A percentile compares a stretch with the other conserved stretches of the same genome.
phyloP scores from a whole-genome alignment of 1,140 invertebrate species.

The Rhopalosiphum maidis region DNA sequence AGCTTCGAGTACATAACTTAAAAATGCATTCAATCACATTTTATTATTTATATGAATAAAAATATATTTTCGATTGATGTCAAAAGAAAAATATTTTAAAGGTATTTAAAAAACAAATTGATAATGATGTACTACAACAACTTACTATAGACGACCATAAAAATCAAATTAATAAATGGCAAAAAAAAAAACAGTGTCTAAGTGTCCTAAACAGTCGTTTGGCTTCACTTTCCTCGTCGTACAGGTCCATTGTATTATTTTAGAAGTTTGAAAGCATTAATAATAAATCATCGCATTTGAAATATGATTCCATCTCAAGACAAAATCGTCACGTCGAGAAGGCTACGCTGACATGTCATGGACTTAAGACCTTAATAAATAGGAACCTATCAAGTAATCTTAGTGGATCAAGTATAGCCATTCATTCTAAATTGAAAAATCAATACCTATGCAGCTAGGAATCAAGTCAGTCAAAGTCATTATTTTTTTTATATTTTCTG shows the following conservation, averaged over 20 bases:
- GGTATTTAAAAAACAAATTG: not conserved
- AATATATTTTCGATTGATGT: too few relatives aligned
- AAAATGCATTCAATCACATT: too few relatives aligned
- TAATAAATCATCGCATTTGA: not conserved
- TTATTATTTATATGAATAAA: too few relatives aligned
- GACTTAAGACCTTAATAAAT: not conserved
- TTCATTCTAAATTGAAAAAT: not conserved
- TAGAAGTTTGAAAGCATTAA: not conserved
- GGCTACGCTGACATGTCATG: not conserved
- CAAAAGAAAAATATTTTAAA: not conserved
- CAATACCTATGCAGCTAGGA: not conserved
- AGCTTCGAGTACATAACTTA: too few relatives aligned
- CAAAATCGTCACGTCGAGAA: not conserved
- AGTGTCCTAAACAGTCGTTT: not conserved
- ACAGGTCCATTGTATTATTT: not conserved
- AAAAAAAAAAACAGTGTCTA: not conserved
- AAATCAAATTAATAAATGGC: not conserved
- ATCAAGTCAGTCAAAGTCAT: not conserved
- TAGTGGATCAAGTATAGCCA: not conserved
- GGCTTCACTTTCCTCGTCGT: not conserved
- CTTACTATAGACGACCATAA: not conserved
- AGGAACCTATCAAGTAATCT: not conserved
- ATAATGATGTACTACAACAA: not conserved
- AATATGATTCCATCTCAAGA: not conserved
- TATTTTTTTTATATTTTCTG: not conserved